Base-by-base conservation (phyloP, 2,113 vertebrate genomes). In the Chascanopsetta lugubris region DNA sequence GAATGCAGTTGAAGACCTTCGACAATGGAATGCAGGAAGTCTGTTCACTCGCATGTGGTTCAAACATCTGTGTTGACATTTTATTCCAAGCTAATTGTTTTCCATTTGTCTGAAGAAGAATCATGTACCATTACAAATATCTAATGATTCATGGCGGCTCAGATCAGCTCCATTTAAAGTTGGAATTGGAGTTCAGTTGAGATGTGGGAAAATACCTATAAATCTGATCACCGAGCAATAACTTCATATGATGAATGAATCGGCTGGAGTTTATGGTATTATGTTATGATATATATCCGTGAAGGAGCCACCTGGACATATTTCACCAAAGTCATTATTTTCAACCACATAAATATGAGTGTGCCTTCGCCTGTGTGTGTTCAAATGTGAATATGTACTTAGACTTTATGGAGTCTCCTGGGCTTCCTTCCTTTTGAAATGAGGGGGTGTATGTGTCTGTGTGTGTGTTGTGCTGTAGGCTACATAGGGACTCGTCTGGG, bases 371-470 rank as follows among this genome's bases (percentile, higher is more conserved):
- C 6, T 26, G 61, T 2, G n/a, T 61, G 48, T 54, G 25, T 40
- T n/a, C 15, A 40, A 42, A 42, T 42, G 38, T 42, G 38, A n/a
- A 42, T 42, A n/a, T 42, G 34, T 15, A 36, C 34, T 40, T 11
- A 13, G 50, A 61, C 49, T 21, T 24, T 18, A 38, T 6, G 8
- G 26, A 27, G 5, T 62, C 45, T 63, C 24, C 48, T 47, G 22
- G 53, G 66, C 38, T 42, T 42, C 10, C 18, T 61, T 32, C 36
- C 26, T 12, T 50, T 22, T 64, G 34, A 60, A 81, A 72, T 55
- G 17, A 67, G 54, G 54, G 54, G 56, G 55, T 27, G 13, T 3
- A 26, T 22, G 40, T 15, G 24, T 43, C 27, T 43, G 36, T 20
- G 45, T 55, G 55, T 67, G 17, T 34, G 24, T 22, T 42, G 22